Conservation (phyloP, 1,140 invertebrate genomes). For the Brachystomella parvula region DNA sequence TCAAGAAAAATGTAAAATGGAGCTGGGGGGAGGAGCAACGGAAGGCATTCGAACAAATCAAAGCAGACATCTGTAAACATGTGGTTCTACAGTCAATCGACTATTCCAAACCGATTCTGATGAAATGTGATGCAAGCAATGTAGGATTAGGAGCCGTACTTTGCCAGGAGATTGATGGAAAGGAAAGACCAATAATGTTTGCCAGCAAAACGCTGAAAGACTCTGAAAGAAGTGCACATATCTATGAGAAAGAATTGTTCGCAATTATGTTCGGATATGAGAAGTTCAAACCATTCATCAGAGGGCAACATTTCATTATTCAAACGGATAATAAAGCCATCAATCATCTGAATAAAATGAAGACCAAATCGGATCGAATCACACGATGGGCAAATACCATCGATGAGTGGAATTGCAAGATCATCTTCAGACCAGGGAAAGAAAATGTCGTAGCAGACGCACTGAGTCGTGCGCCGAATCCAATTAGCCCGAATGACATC, state of each 20-base stretch:
- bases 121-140: conserved; percentile 45
- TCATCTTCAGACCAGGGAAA: conserved; percentile 36
- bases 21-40: neutral
- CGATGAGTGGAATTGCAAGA: conserved; percentile 40
- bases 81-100: conserved; percentile 23
- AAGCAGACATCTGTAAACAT: neutral
- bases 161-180: conserved; percentile 38
- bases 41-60: neutral
- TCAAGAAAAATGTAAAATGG: neutral
- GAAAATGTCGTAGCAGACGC: conserved; percentile 25
- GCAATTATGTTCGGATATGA: conserved; percentile 45
- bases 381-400: conserved; percentile 47
- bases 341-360: conserved; percentile 43
- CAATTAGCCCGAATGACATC: neutral
- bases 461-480: conserved; percentile 18
- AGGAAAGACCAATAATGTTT: conserved; percentile 41
- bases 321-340: conserved; percentile 48
- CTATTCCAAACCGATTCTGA: conserved; percentile 40
- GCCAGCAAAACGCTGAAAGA: conserved; percentile 43
- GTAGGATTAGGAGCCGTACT: conserved; percentile 44
- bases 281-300: conserved; percentile 47
- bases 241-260: neutral
- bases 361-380: conserved; percentile 43
- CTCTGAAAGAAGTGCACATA: conserved; percentile 41
- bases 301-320: conserved; percentile 46